These are phyloP conservation scores for Mythimna vitellina DNA, from an alignment of 2,888 invertebrate genomes.

Conservation along the genomic window DNA sequence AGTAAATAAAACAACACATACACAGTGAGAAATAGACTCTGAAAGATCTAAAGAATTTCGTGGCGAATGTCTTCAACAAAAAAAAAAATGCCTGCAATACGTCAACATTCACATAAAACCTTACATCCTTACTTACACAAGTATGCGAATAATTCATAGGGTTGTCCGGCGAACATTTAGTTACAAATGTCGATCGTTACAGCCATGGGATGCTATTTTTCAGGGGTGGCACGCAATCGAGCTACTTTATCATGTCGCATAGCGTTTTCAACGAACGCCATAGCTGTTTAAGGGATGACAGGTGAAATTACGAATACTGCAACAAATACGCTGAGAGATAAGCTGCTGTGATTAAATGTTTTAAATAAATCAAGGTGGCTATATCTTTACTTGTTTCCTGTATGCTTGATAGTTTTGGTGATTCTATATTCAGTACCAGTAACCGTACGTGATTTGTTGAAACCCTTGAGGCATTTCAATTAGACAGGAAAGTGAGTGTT, in stretches of 20 bases:
- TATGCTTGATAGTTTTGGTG: constrained; percentile 44
- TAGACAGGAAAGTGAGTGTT: constrained; percentile 2
- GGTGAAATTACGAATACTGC: constrained; percentile 71
- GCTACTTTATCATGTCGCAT: constrained; percentile 70
- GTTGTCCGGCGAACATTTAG: constrained; percentile 62
- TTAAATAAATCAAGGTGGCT: constrained; percentile 65
- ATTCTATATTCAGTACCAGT: constrained; percentile 34
- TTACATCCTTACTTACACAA: constrained; percentile 47
- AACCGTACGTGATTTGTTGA: constrained; percentile 4
- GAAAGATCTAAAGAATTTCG: no score
- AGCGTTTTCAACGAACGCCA: constrained; percentile 70
- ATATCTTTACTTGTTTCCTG: constrained; percentile 33
- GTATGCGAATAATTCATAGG: constrained; percentile 57
- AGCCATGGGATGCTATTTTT: constrained; percentile 63
- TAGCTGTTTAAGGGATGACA: constrained; percentile 68
- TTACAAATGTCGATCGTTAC: constrained; percentile 71
- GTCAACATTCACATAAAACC: constrained; percentile 31
- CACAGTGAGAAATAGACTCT: no score
- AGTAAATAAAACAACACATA: no score
- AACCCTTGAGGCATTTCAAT: constrained; percentile 16
- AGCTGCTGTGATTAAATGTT: constrained; percentile 71
- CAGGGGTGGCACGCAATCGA: constrained; percentile 65
- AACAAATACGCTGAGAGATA: constrained; percentile 68
- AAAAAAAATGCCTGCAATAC: constrained; percentile 19
- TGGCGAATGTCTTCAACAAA: background rate